Evolutionary conservation across 1,140 invertebrate genomes (phyloP).

Genomic region (Anagrus nilaparvatae): DNA sequence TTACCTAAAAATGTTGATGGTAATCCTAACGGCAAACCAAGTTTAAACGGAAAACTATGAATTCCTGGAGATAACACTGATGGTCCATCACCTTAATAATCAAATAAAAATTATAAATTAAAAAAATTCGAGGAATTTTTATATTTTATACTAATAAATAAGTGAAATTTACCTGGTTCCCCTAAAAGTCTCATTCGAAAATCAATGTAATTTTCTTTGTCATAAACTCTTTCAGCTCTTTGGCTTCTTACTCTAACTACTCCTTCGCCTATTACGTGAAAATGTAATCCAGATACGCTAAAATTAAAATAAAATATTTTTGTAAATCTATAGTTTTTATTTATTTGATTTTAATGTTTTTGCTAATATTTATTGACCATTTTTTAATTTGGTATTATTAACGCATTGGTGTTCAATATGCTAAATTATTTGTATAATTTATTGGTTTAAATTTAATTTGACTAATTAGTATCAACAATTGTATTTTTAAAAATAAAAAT

Average conservation of each 20-base stretch:
- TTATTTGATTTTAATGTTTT: too few species aligned
- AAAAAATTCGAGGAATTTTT: slow-evolving; percentile 9
- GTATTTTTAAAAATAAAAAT: too few species aligned
- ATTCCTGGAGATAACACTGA: slow-evolving; percentile 85
- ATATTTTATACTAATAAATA: too few species aligned
- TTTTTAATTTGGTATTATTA: too few species aligned
- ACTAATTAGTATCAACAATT: too few species aligned
- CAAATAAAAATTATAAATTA: not conserved
- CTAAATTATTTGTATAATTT: too few species aligned
- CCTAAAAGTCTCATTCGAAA: slow-evolving; percentile 87
- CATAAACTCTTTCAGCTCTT: slow-evolving; percentile 71
- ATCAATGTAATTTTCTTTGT: slow-evolving; percentile 91
- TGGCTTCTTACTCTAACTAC: slow-evolving; percentile 72
- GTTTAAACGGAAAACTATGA: slow-evolving; percentile 90
- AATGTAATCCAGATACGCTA: slow-evolving; percentile 67
- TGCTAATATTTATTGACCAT: too few species aligned
- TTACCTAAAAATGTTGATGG: slow-evolving; percentile 90
- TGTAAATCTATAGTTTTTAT: too few species aligned
- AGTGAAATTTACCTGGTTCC: slow-evolving; percentile 61
- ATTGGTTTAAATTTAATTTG: too few species aligned
- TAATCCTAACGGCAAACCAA: slow-evolving; percentile 78
- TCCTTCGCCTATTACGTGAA: slow-evolving; percentile 89
- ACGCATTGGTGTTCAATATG: too few species aligned
- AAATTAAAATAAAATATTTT: too few species aligned
- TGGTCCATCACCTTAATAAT: slow-evolving; percentile 58